Conservation (phyloP, 2,797 vertebrate genomes). For the Orestias chungarensis region DNA sequence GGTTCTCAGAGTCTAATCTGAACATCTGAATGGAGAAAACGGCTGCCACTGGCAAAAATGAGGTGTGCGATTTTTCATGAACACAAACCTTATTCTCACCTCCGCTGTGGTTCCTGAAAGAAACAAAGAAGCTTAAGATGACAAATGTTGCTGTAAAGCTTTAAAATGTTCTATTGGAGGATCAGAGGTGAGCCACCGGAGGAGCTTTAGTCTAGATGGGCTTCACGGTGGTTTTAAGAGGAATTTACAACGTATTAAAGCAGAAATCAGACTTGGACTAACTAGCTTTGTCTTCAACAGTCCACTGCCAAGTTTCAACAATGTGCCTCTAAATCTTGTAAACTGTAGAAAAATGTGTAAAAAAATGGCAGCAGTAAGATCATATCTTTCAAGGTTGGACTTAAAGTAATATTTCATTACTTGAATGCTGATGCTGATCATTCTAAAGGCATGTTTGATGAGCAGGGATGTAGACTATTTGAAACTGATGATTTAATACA, state of each 20-base stretch:
- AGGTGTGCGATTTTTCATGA: too few species aligned
- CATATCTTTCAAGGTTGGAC: background rate
- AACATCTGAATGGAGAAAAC: too few species aligned
- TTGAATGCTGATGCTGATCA: background rate
- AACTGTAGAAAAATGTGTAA: background rate
- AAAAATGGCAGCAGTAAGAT: background rate
- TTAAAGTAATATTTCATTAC: background rate
- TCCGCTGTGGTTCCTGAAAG: too few species aligned
- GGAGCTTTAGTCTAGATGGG: background rate
- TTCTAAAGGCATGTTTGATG: background rate
- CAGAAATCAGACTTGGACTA: background rate
- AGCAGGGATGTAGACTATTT: background rate
- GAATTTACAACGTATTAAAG: background rate
- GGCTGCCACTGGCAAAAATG: too few species aligned
- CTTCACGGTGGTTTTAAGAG: background rate
- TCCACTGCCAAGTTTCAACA: background rate
- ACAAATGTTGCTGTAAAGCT: background rate
- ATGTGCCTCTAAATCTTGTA: background rate
- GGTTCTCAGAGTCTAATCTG: too few species aligned
- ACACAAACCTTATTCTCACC: too few species aligned
- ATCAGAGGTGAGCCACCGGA: background rate
- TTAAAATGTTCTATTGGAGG: background rate
- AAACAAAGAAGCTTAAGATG: background rate
- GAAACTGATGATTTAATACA: background rate
- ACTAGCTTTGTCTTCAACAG: background rate